Evolutionary conservation across 1,140 invertebrate genomes (phyloP).

Genomic region (Asobara japonica): DNA sequence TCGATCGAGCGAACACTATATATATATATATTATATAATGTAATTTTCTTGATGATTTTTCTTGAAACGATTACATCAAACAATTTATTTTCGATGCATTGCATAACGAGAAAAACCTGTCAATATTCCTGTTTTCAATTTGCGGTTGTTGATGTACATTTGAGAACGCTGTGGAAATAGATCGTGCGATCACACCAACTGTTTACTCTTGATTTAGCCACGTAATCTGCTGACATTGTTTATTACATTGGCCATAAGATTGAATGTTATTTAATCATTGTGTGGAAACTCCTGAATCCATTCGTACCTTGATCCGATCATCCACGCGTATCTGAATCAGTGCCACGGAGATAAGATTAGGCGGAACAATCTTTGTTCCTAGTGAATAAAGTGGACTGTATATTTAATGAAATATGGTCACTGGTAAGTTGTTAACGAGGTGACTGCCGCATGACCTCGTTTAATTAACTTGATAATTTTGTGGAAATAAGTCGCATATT

Average conservation of each 20-base stretch:
- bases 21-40: no score
- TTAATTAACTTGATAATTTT: background rate
- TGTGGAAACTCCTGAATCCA: background rate
- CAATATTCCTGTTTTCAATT: background rate
- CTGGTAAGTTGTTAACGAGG: background rate
- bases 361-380: background rate
- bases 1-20: no score
- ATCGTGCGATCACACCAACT: background rate
- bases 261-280: background rate
- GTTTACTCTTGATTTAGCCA: background rate
- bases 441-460: background rate
- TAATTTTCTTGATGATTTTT: no score
- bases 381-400: background rate
- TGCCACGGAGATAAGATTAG: background rate
- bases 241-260: background rate
- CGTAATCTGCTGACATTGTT: constrained; percentile 8
- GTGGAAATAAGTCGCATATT: background rate
- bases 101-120: background rate
- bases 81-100: background rate
- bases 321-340: background rate
- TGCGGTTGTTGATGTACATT: background rate
- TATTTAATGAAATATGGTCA: background rate
- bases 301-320: background rate
- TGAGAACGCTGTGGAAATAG: background rate
- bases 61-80: background rate